phyloP scores from a whole-genome alignment of 2,888 invertebrate genomes.

The Adelphocoris suturalis region DNA sequence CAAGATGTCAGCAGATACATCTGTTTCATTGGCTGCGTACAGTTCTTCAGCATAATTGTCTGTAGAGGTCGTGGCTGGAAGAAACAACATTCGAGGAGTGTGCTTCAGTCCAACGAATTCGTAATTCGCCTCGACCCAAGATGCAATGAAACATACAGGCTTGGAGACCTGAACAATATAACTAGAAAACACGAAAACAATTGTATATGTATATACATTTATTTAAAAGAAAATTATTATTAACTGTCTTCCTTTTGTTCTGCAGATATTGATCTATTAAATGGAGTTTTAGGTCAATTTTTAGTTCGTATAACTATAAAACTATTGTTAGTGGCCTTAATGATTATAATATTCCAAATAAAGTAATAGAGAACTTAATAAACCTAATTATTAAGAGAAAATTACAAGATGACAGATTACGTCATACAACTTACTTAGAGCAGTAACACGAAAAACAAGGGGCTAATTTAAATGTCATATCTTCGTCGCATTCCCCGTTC shows the following conservation, averaged over 20 bases:
- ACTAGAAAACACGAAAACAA: conserved; percentile 65
- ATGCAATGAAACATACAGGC: conserved; percentile 69
- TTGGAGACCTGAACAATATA: conserved; percentile 72
- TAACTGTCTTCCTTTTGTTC: no score
- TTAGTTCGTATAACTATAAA: no score
- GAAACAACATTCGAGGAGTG: conserved; percentile 71
- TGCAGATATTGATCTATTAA: no score
- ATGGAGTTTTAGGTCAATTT: no score
- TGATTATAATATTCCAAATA: no score
- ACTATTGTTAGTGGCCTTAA: no score
- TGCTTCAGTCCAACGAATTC: conserved; percentile 67
- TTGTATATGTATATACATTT: background rate
- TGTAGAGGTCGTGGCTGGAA: conserved; percentile 55
- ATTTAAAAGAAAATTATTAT: no score
- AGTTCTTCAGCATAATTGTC: conserved; percentile 60
- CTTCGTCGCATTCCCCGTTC: background rate
- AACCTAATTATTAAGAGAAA: no score
- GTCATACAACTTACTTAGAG: conserved; percentile 35
- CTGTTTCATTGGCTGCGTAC: conserved; percentile 42
- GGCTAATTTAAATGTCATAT: background rate
- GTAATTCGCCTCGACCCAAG: conserved; percentile 70
- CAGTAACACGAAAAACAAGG: background rate
- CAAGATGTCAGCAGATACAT: conserved; percentile 65
- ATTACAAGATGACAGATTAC: no score
- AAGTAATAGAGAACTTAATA: no score